Evolutionary conservation across 2,888 invertebrate species (phyloP), one percentile per base, ranked within the genome.

Genomic region (Rotaria macrura): DNA sequence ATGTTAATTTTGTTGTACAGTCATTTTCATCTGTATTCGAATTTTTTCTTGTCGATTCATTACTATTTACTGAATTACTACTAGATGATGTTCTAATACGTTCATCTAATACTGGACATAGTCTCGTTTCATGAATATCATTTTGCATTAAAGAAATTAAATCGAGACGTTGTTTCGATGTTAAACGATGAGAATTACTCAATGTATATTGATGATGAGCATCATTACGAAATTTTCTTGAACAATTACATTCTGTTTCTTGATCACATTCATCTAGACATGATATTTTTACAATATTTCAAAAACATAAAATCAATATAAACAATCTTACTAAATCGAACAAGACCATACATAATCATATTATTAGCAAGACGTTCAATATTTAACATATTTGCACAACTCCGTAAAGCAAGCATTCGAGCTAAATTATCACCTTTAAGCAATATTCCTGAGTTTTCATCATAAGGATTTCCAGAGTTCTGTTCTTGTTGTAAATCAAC

Each of bases 371-470:
- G 25, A 25, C 40, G 20, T 79, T 79, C 79, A 79, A 79, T n/a
- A 65, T 65, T 34, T 43, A 10, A 43, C 43, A 43, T 43, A 43
- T 79, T 79, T 43, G 43, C 20, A 79, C 25, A 10, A 43, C 40
- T 79, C n/a, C 79, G 43, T 40, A 79, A 79, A 25, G 79, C 40
- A 40, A 79, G 43, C 79, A 79, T 79, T 79, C 79, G 79, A 79
- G 79, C 79, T 79, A 79, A 43, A 79, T 79, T 79, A n/a, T 79
- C 79, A n/a, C 79, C 79, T 43, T 79, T 79, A 12, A 79, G 43
- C n/a, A 79, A 25, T 14, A 79, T 79, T 79, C 79, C 43, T n/a
- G 79, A 40, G 43, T 40, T 12, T 43, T 79, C 79, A 43, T 79
- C 79, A 34, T 65, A 65, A 34, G 65, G 65, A 65, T 65, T 65